Evolutionary conservation across 2,113 vertebrate species (phyloP).

Genomic region (Labeo rohita): DNA sequence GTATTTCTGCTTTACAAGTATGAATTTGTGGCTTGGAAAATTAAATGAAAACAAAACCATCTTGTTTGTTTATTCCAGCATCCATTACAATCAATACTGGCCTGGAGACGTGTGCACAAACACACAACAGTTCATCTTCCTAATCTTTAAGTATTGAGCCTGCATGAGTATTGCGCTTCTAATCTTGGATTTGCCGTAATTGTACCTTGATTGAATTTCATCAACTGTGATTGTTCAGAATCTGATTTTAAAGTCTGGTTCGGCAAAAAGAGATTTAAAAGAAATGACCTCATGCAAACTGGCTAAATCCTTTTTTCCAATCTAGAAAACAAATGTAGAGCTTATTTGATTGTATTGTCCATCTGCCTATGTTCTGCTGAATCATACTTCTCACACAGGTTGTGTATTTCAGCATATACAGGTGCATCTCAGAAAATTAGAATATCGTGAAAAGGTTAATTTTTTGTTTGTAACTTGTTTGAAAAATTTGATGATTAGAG

Average conservation of each 20-base stretch:
- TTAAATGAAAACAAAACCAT: background rate
- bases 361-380: conserved; percentile 9
- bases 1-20: background rate
- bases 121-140: background rate
- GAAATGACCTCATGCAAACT: background rate
- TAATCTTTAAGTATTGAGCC: background rate
- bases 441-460: no score
- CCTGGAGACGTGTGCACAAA: background rate
- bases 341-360: conserved; percentile 21
- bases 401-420: background rate
- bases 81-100: background rate
- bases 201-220: background rate
- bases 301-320: conserved; percentile 13
- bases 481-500: no score
- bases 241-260: conserved; percentile 2
- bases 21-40: conserved; percentile 6
- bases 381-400: conserved; percentile 3
- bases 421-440: no score
- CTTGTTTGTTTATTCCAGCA: background rate
- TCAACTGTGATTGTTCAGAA: background rate
- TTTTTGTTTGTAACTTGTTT: no score
- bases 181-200: background rate
- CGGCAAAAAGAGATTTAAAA: conserved; percentile 26
- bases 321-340: background rate
- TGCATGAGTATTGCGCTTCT: background rate